Conservation (phyloP, 2,888 invertebrate species). For the Eristalinus aeneus region DNA sequence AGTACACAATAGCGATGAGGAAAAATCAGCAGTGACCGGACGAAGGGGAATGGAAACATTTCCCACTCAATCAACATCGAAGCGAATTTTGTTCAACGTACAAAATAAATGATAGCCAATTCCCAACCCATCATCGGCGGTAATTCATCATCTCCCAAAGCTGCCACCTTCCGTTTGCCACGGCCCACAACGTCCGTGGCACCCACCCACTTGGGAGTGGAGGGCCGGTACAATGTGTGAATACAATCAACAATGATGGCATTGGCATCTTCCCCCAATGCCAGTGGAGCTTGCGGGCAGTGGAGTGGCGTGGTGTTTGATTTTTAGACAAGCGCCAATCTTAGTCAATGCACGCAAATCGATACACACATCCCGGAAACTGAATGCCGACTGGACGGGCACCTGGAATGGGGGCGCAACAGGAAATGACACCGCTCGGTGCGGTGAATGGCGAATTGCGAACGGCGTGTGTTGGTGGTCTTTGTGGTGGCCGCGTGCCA, state of each 20-base stretch:
- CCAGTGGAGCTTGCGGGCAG: not conserved
- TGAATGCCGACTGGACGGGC: conserved; percentile 5
- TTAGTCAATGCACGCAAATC: conserved; percentile 13
- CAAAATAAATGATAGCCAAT: conserved; percentile 60
- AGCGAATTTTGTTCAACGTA: conserved; percentile 37
- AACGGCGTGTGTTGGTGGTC: not conserved
- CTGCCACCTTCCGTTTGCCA: not conserved
- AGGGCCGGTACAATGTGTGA: conserved; percentile 23
- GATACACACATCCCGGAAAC: conserved; percentile 17
- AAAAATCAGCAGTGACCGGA: conserved; percentile 8
- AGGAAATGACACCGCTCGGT: conserved; percentile 18
- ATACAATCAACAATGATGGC: conserved; percentile 26
- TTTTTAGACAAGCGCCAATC: not conserved
- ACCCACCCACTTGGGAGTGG: conserved; percentile 21
- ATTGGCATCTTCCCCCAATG: not conserved
- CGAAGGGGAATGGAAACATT: conserved; percentile 27
- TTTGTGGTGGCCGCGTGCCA: conserved; percentile 6
- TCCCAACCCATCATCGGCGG: conserved; percentile 48
- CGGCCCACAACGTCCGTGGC: not conserved
- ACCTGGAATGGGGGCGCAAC: conserved; percentile 10
- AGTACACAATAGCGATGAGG: conserved; percentile 37
- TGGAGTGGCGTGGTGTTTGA: conserved; percentile 3
- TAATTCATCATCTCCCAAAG: conserved; percentile 50
- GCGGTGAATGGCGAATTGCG: not conserved
- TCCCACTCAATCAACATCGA: conserved; percentile 60